Conservation (phyloP, 2,888 invertebrate genomes). For the Melanophora roralis region DNA sequence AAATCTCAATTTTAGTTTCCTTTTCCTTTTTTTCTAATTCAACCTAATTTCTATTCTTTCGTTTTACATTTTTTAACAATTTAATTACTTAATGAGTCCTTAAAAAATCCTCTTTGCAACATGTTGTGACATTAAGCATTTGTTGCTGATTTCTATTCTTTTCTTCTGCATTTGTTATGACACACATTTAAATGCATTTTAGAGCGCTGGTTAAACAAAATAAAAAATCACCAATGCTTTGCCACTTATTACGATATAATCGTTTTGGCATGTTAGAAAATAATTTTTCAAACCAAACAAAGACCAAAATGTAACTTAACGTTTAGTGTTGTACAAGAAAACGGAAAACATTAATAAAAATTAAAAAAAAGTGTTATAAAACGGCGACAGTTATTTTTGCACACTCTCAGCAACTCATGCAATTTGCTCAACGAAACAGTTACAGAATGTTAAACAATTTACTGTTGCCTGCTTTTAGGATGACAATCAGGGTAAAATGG, state of each 20-base stretch:
- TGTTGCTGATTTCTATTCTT: neutral
- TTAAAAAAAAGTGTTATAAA: conserved; percentile 21
- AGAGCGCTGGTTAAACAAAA: too few species aligned
- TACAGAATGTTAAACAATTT: neutral
- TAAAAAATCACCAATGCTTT: neutral
- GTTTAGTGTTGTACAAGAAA: neutral
- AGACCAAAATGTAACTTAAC: neutral
- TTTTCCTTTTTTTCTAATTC: neutral
- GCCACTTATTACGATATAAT: conserved; percentile 21
- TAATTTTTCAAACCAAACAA: conserved; percentile 30
- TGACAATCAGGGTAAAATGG: neutral
- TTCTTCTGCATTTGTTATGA: neutral
- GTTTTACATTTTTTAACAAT: conserved; percentile 12
- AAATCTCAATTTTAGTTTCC: too few species aligned
- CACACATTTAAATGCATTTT: neutral
- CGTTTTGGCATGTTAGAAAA: conserved; percentile 40
- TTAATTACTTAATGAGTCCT: conserved; percentile 33
- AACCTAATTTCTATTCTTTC: neutral
- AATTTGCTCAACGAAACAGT: neutral
- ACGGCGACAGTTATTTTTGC: conserved; percentile 13
- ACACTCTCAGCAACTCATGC: neutral
- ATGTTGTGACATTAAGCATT: conserved; percentile 27
- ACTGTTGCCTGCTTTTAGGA: conserved; percentile 36
- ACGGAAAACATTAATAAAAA: conserved; percentile 35
- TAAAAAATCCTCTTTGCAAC: neutral